Evolutionary conservation across 2,888 invertebrate species (phyloP), one percentile per base, ranked within the genome.

Genomic region (Drosophila quinaria): DNA sequence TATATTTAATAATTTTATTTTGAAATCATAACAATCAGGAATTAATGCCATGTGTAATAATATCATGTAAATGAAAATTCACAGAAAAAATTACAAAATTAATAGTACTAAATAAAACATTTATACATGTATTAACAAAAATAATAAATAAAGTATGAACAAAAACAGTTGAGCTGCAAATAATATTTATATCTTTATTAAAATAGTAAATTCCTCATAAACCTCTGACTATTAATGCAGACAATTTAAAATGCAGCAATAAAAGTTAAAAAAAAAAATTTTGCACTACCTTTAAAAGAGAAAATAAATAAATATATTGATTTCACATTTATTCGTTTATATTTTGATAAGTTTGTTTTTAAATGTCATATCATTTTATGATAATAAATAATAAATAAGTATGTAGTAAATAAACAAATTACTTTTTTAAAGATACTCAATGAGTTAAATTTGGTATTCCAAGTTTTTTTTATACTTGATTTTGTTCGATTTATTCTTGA

Each of bases 1-100:
- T 71, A 75, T 71, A 74, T 63, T 75, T 81, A 67, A 70, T 64
- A 74, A 85, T 77, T 74, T 70, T 73, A 71, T 68, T 72, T n/a
- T 44, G 64, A 52, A 55, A 74, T 29, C 29, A 25, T 47, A 50
- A 70, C 73, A 71, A 69, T 80, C 89, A 83, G 85, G 77, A 88
- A 88, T 80, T 77, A 87, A 77, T 78, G 80, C 64, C 62, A 70
- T 66, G 81, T 84, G 67, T 70, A 80, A 74, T 74, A 69, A 74
- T 42, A 69, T 61, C 51, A 68, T 47, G 56, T 44, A 56, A 56
- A 25, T 6, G 6, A 25, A 47, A 37, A 55, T 55, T 46, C 22
- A 39, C 37, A 59, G 17, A 39, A 33, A 54, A 44, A 35, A 25
- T 25, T 8, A 60, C 41, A 51, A 56, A 55, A 56, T 50, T 44